Evolutionary conservation across 2,113 vertebrate species (phyloP).

Genomic region (Murina feae): DNA sequence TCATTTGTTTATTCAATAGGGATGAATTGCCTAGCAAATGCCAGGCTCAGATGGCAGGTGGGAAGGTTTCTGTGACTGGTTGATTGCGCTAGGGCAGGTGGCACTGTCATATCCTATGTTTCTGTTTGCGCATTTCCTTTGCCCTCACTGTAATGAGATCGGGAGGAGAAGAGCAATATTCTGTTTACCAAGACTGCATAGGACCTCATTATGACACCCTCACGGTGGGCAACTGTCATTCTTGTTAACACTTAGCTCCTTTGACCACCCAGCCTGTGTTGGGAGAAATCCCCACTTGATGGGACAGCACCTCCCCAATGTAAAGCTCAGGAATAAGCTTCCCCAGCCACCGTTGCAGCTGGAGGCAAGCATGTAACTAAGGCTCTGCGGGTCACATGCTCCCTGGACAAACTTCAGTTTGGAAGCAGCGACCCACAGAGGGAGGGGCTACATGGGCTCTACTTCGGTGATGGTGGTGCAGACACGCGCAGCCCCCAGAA

Average conservation of each 20-base stretch:
- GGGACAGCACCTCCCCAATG: not conserved
- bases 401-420: not conserved
- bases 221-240: not conserved
- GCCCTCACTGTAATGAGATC: not conserved
- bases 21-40: not conserved
- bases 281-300: not conserved
- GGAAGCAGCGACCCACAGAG: not conserved
- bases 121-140: not conserved
- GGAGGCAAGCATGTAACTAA: not conserved
- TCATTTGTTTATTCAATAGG: not conserved
- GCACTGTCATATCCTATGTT: not conserved
- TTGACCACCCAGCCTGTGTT: not conserved
- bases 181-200: not conserved
- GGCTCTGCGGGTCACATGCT: not conserved
- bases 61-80: not conserved
- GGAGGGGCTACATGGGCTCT: not conserved
- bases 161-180: not conserved
- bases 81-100: not conserved
- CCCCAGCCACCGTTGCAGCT: not conserved
- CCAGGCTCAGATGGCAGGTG: not conserved
- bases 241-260: not conserved
- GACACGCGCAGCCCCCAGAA: not conserved
- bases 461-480: not conserved
- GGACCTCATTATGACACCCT: not conserved
- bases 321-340: not conserved